Evolutionary conservation across 2,888 invertebrate genomes (phyloP), one percentile per base, ranked within the genome.

Genomic region (Digitonthophagus gazella): DNA sequence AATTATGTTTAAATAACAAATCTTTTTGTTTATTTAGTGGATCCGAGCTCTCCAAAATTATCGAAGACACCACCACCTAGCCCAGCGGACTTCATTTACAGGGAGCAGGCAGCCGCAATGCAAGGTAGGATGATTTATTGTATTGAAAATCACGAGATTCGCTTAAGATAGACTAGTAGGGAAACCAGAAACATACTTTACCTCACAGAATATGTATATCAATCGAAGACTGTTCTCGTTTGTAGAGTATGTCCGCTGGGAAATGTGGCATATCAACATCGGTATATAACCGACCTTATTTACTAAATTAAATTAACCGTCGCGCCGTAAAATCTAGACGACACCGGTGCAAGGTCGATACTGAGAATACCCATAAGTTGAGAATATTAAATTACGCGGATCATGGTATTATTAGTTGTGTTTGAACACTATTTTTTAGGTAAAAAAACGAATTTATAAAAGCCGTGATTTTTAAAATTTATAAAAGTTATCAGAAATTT

Each of bases 61-160:
- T 88, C 89, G 54, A 89, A 89, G 80, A 90, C 90, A 70, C 90
- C 90, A 72, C 90, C 90, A 65, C 90, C 90, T 4, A 90, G 90
- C 75, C 90, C 90, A 55, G 89, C 90, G 67, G 90, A 90, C 80
- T 85, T 90, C 77, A 85, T 84, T 71, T 77, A 83, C 71, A 84
- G 83, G 77, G 86, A 86, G 70, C 85, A 84, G 80, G 80, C 84
- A 72, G 87, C 79, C 76, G 75, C 86, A 79, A 75, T 79, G 73
- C 82, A 83, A 81, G 83, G 83, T 83, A 79, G 75, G 80, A 77
- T 74, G 73, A 66, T 71, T 72, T 44, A 28, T 44, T 58, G 56
- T 69, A 20, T n/a, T 8, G 55, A 67, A 56, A 44, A 18, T 66
- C 69, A 69, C 69, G 64, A 69, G 61, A 55, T 44, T 44, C 28